phyloP scores from a whole-genome alignment of 2,888 invertebrate species.

The Frankliniella fusca region DNA sequence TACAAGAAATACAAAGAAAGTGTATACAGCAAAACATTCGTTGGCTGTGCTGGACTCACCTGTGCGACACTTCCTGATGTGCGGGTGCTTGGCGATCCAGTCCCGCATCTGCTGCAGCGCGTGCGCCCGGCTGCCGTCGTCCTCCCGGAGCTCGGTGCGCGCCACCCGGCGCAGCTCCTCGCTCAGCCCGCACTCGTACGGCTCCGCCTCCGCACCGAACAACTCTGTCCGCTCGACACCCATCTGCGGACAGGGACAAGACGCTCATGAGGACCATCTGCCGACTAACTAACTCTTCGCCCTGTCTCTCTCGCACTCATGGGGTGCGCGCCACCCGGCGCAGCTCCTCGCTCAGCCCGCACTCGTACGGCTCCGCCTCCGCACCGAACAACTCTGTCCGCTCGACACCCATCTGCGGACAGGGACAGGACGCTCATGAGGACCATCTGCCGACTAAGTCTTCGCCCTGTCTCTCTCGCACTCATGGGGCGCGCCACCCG shows the following conservation, averaged over 20 bases:
- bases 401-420: constrained; percentile 9
- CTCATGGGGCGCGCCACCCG: constrained; percentile 59
- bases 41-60: constrained; percentile 48
- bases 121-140: constrained; percentile 68
- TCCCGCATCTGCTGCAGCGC: constrained; percentile 73
- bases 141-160: constrained; percentile 72
- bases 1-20: no score
- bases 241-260: neutral
- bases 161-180: constrained; percentile 59
- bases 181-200: constrained; percentile 48
- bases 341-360: constrained; percentile 54
- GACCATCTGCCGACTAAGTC: neutral
- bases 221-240: constrained; percentile 21
- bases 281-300: neutral
- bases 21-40: neutral
- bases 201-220: constrained; percentile 30
- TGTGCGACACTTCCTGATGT: constrained; percentile 74
- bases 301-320: no score
- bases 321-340: constrained; percentile 60
- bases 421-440: neutral
- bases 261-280: neutral
- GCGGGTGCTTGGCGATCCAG: constrained; percentile 77
- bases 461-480: no score
- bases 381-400: constrained; percentile 29
- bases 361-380: constrained; percentile 37